Evolutionary conservation across 2,797 vertebrate genomes (phyloP), one percentile per base, ranked within the genome.

Genomic region (Perdix hodgsoniae): DNA sequence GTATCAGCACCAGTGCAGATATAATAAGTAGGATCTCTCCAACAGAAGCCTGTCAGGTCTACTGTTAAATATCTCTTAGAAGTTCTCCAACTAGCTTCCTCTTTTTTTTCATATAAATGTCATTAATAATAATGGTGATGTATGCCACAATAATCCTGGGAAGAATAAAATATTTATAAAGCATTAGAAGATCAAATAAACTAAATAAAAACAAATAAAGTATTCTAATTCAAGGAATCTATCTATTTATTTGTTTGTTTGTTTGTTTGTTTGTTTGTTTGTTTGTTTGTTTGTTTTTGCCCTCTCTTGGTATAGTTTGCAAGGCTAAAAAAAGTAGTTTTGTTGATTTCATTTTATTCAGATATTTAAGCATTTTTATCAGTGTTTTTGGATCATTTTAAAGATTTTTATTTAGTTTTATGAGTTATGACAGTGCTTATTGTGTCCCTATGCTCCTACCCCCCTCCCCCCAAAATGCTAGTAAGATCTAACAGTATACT

Each of bases 151-250:
- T 17, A 76, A 33, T 77, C 44, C 57, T 74, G 18, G 18, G 49
- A 10, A 74, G 49, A 91, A 86, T 61, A 65, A 93, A 72, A 45
- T 74, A 80, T 74, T 93, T 94, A 73, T 57, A 66, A 79, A 94
- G 8, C 39, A 76, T 9, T 50, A 22, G 57, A 88, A 87, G 33
- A 49, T 72, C n/a, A 91, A 94, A 81, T 2, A 52, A 80, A 54
- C 8, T 50, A 71, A 71, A 4, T 23, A 80, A 69, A 14, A 66
- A 12, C 8, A 72, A 88, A 73, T 40, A 42, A 42, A 63, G 39
- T 39, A 39, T 39, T 39, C 39, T 39, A 39, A 39, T 87, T 88
- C 35, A 81, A 65, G 13, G 14, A 50, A 54, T 77, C 13, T 39
- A 39, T 39, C 13, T 39, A 39, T 39, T 91, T 73, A 9, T 14